phyloP scores from a whole-genome alignment of 2,113 vertebrate genomes.

The Asarcornis scutulata region DNA sequence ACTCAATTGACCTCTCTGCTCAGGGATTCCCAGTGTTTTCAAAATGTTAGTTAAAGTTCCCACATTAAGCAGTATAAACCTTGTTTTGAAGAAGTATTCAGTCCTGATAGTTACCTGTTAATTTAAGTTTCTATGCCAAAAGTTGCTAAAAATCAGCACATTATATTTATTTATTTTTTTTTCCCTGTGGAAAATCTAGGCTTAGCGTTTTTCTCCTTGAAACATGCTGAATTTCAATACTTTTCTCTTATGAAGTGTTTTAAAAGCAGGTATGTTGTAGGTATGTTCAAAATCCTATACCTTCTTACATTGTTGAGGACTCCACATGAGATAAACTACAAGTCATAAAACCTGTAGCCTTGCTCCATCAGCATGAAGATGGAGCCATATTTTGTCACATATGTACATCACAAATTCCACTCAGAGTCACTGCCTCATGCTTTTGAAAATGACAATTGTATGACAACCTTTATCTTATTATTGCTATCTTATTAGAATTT shows the following conservation, averaged over 20 bases:
- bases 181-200: background rate
- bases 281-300: background rate
- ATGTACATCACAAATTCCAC: background rate
- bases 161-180: background rate
- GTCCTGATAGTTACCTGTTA: background rate
- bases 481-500: background rate
- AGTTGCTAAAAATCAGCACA: background rate
- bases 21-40: background rate
- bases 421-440: background rate
- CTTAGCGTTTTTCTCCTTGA: background rate
- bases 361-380: background rate
- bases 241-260: background rate
- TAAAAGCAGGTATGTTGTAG: background rate
- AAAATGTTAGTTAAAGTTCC: background rate
- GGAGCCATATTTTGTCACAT: background rate
- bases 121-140: background rate
- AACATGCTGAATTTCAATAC: background rate
- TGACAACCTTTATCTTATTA: constrained; percentile 1
- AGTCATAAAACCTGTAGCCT: background rate
- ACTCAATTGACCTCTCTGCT: background rate
- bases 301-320: background rate
- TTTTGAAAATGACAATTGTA: background rate
- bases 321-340: background rate
- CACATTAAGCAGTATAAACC: background rate
- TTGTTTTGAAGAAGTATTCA: background rate